Percentiles rank a stretch among this genome's conserved stretches.
phyloP scores from a whole-genome alignment of 2,113 vertebrate genomes.

The Balaeniceps rex region DNA sequence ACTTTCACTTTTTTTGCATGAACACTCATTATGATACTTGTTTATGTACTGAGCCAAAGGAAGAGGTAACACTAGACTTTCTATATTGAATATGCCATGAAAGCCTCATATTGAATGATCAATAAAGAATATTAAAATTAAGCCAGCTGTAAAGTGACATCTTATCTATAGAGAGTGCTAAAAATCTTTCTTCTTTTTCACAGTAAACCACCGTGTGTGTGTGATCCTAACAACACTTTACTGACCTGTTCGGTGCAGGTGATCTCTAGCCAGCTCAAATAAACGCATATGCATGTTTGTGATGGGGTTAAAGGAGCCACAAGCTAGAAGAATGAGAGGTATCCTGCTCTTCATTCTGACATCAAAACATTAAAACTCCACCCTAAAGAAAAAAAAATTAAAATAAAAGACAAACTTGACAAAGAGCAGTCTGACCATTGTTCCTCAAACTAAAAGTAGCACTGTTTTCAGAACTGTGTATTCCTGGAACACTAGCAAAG shows the following conservation, averaged over 20 bases:
- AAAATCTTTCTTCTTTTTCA: background rate
- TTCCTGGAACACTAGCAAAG: background rate
- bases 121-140: background rate
- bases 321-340: slow-evolving; percentile 86
- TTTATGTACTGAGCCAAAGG: background rate
- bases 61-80: background rate
- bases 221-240: background rate
- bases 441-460: background rate
- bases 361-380: slow-evolving; percentile 20
- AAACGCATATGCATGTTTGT: slow-evolving; percentile 93
- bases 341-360: slow-evolving; percentile 76
- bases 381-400: background rate
- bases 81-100: background rate
- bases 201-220: background rate
- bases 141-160: background rate
- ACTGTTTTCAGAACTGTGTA: background rate
- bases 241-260: slow-evolving; percentile 89
- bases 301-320: slow-evolving; percentile 93
- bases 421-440: background rate
- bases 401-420: background rate
- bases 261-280: slow-evolving; percentile 91
- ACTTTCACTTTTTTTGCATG: background rate
- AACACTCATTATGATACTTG: background rate
- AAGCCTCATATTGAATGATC: background rate
- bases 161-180: background rate